Percentiles rank a stretch among this genome's conserved stretches.
Evolutionary conservation across 2,888 invertebrate species (phyloP).

Genomic region (Taphrorychus bicolor): DNA sequence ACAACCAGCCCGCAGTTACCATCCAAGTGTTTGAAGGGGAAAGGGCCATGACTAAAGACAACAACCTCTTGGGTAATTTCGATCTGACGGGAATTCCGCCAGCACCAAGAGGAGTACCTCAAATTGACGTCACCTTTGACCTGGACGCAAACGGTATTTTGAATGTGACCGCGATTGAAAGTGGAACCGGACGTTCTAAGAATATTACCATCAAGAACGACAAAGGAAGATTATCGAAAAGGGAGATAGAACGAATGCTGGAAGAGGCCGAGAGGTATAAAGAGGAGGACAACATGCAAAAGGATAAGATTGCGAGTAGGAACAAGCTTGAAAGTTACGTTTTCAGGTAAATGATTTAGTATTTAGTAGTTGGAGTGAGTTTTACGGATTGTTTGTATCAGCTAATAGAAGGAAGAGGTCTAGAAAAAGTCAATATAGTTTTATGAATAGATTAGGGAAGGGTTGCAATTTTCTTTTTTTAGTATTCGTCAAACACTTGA

Average conservation of each 20-base stretch:
- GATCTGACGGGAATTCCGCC: conserved; percentile 85
- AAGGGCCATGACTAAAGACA: conserved; percentile 89
- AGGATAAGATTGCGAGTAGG: conserved; percentile 71
- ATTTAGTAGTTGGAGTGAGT: no score
- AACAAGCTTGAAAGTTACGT: conserved; percentile 80
- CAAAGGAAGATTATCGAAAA: conserved; percentile 82
- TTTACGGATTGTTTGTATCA: no score
- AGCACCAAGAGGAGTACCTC: conserved; percentile 81
- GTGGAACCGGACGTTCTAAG: conserved; percentile 79
- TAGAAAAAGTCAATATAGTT: no score
- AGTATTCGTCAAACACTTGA: conserved; percentile 73
- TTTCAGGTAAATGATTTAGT: conserved; percentile 59
- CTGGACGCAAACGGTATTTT: conserved; percentile 87
- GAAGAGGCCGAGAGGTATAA: conserved; percentile 80
- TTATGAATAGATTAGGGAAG: no score
- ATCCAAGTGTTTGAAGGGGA: conserved; percentile 87
- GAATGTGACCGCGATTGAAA: conserved; percentile 79
- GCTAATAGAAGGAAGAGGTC: no score
- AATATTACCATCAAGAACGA: conserved; percentile 88
- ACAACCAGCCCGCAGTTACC: conserved; percentile 90
- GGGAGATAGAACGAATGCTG: conserved; percentile 88
- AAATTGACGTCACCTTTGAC: conserved; percentile 83
- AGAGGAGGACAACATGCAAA: conserved; percentile 75
- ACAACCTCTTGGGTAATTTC: conserved; percentile 70
- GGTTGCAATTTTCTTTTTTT: no score